phyloP scores from a whole-genome alignment of 1,140 invertebrate species.

The Leptonema lineaticorne region DNA sequence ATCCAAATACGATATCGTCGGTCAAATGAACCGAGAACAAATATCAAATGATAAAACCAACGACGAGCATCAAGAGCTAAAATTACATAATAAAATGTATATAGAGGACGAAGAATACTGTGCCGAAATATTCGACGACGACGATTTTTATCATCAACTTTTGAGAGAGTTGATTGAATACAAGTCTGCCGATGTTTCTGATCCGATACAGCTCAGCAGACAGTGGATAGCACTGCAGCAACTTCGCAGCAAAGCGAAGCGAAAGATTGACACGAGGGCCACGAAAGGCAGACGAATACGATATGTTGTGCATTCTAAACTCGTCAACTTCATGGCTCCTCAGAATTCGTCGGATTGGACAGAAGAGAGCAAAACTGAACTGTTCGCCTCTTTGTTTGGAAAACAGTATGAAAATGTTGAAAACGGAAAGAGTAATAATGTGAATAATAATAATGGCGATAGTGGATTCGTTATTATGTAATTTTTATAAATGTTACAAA shows the following conservation, averaged over 20 bases:
- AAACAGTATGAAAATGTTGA: constrained; percentile 55
- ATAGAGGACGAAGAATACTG: constrained; percentile 67
- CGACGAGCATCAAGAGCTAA: constrained; percentile 41
- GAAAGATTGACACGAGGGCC: constrained; percentile 86
- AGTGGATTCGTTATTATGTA: constrained; percentile 31
- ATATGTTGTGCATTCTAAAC: constrained; percentile 86
- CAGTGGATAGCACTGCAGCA: constrained; percentile 92
- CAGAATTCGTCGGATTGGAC: constrained; percentile 68
- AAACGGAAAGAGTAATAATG: constrained; percentile 41
- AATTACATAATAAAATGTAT: constrained; percentile 46
- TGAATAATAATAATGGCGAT: constrained; percentile 47
- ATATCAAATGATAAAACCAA: constrained; percentile 33
- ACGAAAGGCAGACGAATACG: constrained; percentile 90
- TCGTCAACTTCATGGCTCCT: constrained; percentile 94
- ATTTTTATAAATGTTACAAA: not conserved
- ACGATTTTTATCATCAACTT: constrained; percentile 95
- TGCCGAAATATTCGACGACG: constrained; percentile 91
- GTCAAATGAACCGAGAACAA: constrained; percentile 44
- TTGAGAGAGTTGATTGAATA: constrained; percentile 89
- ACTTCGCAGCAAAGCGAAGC: constrained; percentile 85
- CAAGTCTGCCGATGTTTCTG: constrained; percentile 78
- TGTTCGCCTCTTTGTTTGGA: constrained; percentile 85
- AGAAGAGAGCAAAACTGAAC: constrained; percentile 76
- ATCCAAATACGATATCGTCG: constrained; percentile 72
- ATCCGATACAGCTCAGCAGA: constrained; percentile 76